Base-by-base conservation (phyloP, 2,888 invertebrate genomes). In the Cheilosia vulpina region DNA sequence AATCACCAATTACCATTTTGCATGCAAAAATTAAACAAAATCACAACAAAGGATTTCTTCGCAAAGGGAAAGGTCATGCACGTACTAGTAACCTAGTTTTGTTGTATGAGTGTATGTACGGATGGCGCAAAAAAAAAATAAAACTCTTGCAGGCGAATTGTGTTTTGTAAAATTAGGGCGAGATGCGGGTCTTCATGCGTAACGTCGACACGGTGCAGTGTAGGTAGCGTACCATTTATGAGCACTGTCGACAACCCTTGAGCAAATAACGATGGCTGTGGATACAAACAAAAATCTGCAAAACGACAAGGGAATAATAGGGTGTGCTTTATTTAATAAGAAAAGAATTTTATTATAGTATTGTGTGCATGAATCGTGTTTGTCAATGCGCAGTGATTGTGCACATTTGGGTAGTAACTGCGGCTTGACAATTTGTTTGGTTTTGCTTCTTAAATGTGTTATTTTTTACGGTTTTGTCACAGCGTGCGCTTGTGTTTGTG, bases 11-110 rank as follows among this genome's bases (percentile, higher is more conserved):
- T 50, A 63, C 50, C 55, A 75, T 63, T 31, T 31, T 15, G 45
- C 62, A 75, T 47, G 60, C 66, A 55, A 63, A 62, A 71, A 21
- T 62, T 41, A 11, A 19, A 45, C 53, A 52, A 58, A 75, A 75
- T 68, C 68, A 62, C 53, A 65, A 80, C 66, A 80, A 75, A 80
- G 50, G 75, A 38, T 57, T 55, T 45, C 53, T 73, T 73, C 66
- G 45, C 38, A 65, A 75, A 75, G 75, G 69, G 68, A 80, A 80
- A 80, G 80, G 80, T 80, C 80, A 80, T 80, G 80, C 17, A 63
- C 80, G 80, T 63, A 75, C 80, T 43, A 80, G 68, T 80, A 80
- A 80, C 80, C 80, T 75, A 80, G 58, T 75, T 80, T 34, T 69
- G n/a, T 47, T 52, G 58, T 62, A 9, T 80, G 60, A 31, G 62